phyloP scores from a whole-genome alignment of 1,140 invertebrate genomes.

The Ephestia elutella region DNA sequence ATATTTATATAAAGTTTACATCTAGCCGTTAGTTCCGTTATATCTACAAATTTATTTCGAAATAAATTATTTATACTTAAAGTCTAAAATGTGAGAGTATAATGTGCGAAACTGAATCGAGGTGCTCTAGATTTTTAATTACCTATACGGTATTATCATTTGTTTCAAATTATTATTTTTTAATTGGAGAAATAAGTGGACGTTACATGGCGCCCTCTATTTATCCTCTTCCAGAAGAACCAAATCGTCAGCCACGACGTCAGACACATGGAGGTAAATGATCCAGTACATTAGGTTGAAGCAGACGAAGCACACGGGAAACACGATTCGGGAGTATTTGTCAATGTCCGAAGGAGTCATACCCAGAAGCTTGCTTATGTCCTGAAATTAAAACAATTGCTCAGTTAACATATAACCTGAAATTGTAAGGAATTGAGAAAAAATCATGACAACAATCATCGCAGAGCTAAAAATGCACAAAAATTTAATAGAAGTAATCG shows the following conservation, averaged over 20 bases:
- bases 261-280: conserved; percentile 95
- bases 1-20: conserved; percentile 15
- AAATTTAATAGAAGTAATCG: neutral
- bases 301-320: conserved; percentile 95
- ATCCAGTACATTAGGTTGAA: conserved; percentile 99
- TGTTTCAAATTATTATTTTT: conserved; percentile 58
- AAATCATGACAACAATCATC: neutral
- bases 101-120: neutral
- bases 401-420: neutral
- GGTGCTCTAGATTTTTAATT: neutral
- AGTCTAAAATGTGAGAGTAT: neutral
- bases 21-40: conserved; percentile 16
- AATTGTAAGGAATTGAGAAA: neutral
- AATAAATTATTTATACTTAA: neutral
- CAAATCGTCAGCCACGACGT: conserved; percentile 93
- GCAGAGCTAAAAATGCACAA: neutral
- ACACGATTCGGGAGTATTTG: conserved; percentile 95
- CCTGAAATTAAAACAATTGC: conserved; percentile 59
- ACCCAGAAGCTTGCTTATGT: conserved; percentile 89
- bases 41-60: conserved; percentile 20
- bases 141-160: neutral
- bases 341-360: conserved; percentile 95
- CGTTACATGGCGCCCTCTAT: conserved; percentile 70
- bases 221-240: conserved; percentile 89
- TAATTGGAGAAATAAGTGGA: conserved; percentile 60